These are phyloP conservation scores for Eolophus roseicapilla DNA, from an alignment of 2,113 vertebrate species.

Conservation along the genomic window DNA sequence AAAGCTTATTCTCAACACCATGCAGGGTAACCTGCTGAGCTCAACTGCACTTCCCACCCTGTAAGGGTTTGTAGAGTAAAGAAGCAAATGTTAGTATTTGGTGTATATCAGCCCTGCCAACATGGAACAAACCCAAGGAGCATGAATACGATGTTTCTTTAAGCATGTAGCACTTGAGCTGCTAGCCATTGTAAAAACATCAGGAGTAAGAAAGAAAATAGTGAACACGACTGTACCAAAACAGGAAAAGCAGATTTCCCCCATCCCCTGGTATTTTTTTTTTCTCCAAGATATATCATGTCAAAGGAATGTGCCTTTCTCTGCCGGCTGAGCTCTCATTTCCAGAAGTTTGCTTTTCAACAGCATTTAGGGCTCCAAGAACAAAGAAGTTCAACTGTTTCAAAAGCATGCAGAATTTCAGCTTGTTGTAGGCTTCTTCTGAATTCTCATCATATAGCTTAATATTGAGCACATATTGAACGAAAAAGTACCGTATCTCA, in stretches of 20 bases:
- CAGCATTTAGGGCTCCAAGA: background rate
- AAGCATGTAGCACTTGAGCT: background rate
- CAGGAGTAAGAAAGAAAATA: background rate
- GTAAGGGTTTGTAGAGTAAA: slow-evolving; percentile 7
- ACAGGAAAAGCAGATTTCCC: slow-evolving; percentile 10
- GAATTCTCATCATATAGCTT: background rate
- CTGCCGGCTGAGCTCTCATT: slow-evolving; percentile 8
- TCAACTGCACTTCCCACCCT: background rate
- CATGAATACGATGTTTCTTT: background rate
- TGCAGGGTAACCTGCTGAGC: background rate
- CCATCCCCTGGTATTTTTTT: background rate
- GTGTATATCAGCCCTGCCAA: background rate
- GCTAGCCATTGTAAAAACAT: slow-evolving; percentile 3
- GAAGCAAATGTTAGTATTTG: background rate
- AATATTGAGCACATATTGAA: background rate
- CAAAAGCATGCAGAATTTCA: background rate
- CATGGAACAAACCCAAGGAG: background rate
- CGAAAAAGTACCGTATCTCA: background rate
- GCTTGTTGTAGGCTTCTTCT: background rate
- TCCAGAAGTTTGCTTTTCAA: background rate
- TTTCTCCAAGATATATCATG: background rate
- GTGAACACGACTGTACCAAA: background rate
- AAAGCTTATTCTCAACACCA: background rate
- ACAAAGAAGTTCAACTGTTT: background rate
- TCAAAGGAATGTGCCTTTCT: slow-evolving; percentile 34